Evolutionary conservation across 2,113 vertebrate species (phyloP).

Genomic region (Xenopus borealis): DNA sequence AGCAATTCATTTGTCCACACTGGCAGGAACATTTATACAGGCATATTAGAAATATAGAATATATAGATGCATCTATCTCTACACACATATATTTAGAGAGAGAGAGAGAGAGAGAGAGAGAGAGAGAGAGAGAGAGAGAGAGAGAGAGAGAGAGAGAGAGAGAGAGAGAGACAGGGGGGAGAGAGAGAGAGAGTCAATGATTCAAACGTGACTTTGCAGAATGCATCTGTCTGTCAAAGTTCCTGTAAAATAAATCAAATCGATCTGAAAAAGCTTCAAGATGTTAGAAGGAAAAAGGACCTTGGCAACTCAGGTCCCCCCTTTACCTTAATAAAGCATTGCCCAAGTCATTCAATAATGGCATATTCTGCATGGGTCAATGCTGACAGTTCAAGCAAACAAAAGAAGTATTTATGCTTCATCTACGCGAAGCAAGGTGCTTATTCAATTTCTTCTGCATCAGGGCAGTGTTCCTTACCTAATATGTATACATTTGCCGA

Average conservation of each 20-base stretch:
- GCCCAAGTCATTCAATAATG: conserved; percentile 67
- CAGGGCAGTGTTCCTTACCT: conserved; percentile 63
- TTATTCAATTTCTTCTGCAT: conserved; percentile 67
- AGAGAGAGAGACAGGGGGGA: not conserved
- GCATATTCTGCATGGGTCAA: conserved; percentile 68
- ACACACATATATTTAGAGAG: too few species aligned
- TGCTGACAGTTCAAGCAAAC: conserved; percentile 65
- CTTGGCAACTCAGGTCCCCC: conserved; percentile 52
- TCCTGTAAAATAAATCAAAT: conserved; percentile 3
- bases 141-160: conserved; percentile 3
- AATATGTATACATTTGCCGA: conserved; percentile 77
- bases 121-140: not conserved
- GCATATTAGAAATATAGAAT: too few species aligned
- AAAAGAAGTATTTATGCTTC: conserved; percentile 67
- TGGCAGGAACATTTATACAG: too few species aligned
- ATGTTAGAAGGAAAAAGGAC: conserved; percentile 52
- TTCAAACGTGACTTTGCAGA: too few species aligned
- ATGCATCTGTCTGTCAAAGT: not conserved
- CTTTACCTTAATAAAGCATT: conserved; percentile 68
- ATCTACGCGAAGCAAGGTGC: conserved; percentile 64
- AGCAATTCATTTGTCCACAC: too few species aligned
- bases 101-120: too few species aligned
- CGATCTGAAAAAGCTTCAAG: conserved; percentile 39
- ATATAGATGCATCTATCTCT: too few species aligned
- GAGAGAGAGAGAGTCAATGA: not conserved